phyloP scores from a whole-genome alignment of 2,113 vertebrate genomes.

The Xenopus laevis region DNA sequence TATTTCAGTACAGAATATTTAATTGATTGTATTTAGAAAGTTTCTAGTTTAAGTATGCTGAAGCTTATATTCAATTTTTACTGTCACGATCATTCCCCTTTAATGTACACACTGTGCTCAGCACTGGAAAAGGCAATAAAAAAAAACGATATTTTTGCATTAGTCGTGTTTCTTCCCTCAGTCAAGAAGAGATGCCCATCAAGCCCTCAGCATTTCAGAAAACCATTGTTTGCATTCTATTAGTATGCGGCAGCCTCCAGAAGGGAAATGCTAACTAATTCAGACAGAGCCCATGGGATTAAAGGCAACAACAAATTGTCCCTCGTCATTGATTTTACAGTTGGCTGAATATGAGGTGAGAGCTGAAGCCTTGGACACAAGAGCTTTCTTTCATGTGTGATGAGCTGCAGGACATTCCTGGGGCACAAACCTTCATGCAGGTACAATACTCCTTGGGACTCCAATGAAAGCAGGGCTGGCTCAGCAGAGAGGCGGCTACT shows the following conservation, averaged over 20 bases:
- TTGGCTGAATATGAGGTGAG: constrained; percentile 21
- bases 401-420: constrained; percentile 1
- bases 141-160: background rate
- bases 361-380: constrained; percentile 24
- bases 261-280: constrained; percentile 42
- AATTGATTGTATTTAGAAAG: no score
- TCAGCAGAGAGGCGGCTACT: constrained; percentile 20
- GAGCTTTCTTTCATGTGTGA: constrained; percentile 13
- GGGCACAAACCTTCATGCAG: background rate
- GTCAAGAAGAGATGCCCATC: constrained; percentile 28
- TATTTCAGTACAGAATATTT: no score
- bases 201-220: constrained; percentile 16
- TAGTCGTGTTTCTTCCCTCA: background rate
- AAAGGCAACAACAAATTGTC: constrained; percentile 24
- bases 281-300: constrained; percentile 35
- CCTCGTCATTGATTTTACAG: constrained; percentile 33
- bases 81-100: no score
- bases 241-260: constrained; percentile 27
- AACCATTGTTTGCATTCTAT: constrained; percentile 28
- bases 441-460: background rate
- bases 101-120: background rate
- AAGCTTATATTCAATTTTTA: no score
- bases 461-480: background rate
- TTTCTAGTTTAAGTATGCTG: no score
- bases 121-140: background rate